Base-by-base conservation (phyloP, 2,797 vertebrate species). In the Pelobates cultripes region DNA sequence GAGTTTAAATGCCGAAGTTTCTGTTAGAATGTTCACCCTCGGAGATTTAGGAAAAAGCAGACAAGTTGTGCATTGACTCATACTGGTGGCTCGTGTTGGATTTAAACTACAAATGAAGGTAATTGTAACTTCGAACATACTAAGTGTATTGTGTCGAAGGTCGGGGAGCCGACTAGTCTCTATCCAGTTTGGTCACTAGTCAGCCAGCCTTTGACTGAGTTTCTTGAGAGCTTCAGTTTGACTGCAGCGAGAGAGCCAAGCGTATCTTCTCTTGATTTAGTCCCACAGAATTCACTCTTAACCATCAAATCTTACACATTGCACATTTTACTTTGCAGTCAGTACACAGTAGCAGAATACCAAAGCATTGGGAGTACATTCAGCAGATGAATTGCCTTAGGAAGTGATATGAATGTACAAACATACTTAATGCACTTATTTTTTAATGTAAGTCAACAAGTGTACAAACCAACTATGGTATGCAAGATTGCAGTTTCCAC, bases 371-470 rank as follows among this genome's bases (percentile, higher is more conserved):
- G 91, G 91, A 94, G 88, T 91, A 92, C 86, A 90, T 85, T 88
- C 5, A 86, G 91, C 93, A 94, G 94, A 93, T 6, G 87, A 92
- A 88, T 91, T 94, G 93, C 94, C 94, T 96, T 96, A 95, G 94
- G 91, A 94, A 92, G 93, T 93, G 89, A 95, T 92, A 92, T 97
- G 97, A 98, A 98, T 98, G 97, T 98, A 95, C 91, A 97, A 94
- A 94, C 91, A 92, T 91, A 93, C 91, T 89, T 89, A 91, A 93
- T 94, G 92, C 91, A 95, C 94, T 95, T 95, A 93, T 92, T 93
- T 94, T 51, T 92, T 92, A 92, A 91, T 86, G 88, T 84, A 89
- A 92, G 89, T 90, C 91, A 90, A 90, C 90, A 87, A 87, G 89
- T 92, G 92, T 93, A 88, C 91, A 89, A 89, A 92, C 86, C 91